Percentiles rank a stretch among this genome's conserved stretches.
Evolutionary conservation across 2,113 vertebrate species (phyloP).

Genomic region (Montifringilla adamsi): DNA sequence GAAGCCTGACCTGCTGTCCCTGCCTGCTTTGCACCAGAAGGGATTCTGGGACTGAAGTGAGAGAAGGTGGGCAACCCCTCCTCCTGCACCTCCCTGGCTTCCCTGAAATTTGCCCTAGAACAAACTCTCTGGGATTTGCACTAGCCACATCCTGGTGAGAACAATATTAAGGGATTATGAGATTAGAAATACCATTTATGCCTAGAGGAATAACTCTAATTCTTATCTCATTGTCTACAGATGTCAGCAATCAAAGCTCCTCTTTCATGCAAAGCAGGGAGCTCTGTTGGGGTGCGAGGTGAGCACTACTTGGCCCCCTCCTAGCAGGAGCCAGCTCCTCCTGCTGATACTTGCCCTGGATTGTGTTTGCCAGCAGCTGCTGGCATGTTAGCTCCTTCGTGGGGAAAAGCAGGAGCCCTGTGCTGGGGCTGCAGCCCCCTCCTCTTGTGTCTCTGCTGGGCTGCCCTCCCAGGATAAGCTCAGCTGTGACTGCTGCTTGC

Average conservation of each 20-base stretch:
- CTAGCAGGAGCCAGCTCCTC: not conserved
- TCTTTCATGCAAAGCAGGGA: constrained; percentile 26
- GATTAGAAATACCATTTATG: constrained; percentile 62
- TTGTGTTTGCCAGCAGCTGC: not conserved
- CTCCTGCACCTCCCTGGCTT: not conserved
- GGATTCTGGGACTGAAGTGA: not conserved
- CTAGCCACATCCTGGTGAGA: constrained; percentile 27
- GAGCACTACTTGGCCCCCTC: not conserved
- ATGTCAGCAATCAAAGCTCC: constrained; percentile 38
- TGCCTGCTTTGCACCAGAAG: fast-evolving
- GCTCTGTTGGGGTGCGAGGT: not conserved
- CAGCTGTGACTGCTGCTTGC: fast-evolving
- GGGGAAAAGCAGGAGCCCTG: not conserved
- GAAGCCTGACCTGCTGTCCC: not conserved
- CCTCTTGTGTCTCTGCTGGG: not conserved
- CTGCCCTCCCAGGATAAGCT: not conserved
- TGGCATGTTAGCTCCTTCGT: fast-evolving
- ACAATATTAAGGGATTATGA: constrained; percentile 63
- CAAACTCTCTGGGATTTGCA: constrained; percentile 42
- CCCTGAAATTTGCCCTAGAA: not conserved
- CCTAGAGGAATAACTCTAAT: constrained; percentile 41
- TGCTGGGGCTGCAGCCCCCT: not conserved
- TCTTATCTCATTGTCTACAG: constrained; percentile 63
- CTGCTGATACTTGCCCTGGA: fast-evolving
- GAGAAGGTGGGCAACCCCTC: not conserved